Conservation (phyloP, 1,140 invertebrate genomes). For the Antheraea pernyi region DNA sequence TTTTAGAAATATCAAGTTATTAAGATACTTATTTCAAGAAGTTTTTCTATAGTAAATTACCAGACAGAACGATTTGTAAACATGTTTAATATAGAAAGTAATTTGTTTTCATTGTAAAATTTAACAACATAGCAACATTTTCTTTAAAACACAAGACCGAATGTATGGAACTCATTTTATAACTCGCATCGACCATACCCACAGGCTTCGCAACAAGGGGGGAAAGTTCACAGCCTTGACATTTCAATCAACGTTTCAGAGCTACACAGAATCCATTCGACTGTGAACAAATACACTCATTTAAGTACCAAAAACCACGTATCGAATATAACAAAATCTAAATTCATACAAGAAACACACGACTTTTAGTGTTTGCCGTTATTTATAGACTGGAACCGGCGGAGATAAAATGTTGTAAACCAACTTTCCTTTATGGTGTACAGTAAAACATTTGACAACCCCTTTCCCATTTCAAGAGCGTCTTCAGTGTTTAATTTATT, state of each 20-base stretch:
- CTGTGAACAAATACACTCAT: no score
- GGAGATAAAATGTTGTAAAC: constrained; percentile 13
- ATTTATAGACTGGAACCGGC: constrained; percentile 1
- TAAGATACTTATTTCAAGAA: no score
- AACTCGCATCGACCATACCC: background rate
- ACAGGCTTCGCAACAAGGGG: background rate
- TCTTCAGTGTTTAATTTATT: no score
- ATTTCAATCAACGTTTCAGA: background rate
- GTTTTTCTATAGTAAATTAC: no score
- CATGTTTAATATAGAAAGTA: no score
- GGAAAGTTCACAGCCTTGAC: background rate
- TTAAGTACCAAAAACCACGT: background rate
- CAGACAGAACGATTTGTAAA: no score
- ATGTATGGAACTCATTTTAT: background rate
- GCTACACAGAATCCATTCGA: background rate
- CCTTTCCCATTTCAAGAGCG: constrained; percentile 22
- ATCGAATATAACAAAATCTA: background rate
- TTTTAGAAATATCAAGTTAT: no score
- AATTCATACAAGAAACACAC: background rate
- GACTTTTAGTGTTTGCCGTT: background rate
- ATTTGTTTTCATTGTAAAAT: no score
- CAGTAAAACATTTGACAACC: constrained; percentile 17
- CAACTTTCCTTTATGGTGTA: constrained; percentile 12
- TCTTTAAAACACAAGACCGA: no score
- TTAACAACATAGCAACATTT: no score